Evolutionary conservation across 2,113 vertebrate genomes (phyloP), one percentile per base, ranked within the genome.

Genomic region (Phyllopteryx taeniolatus): DNA sequence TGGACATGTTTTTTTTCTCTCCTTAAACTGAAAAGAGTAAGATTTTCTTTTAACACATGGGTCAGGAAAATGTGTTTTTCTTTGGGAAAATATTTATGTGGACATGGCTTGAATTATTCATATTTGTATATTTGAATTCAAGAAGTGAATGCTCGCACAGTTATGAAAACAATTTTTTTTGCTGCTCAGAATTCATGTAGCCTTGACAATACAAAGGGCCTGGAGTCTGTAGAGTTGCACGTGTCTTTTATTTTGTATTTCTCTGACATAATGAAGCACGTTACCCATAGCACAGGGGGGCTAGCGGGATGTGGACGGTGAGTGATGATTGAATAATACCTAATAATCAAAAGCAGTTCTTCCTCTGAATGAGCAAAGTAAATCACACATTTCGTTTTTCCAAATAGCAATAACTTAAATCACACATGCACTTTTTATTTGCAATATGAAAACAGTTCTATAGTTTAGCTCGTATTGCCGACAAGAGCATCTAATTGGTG

Each of bases 171-270:
- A 39, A 1, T 6, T 5, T 39, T 20, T 15, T 51, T 51, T 51
- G 49, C 49, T 6, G 15, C 9, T 31, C 22, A 64, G 8, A 43
- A 42, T 39, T 43, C 13, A 22, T 12, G 35, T 44, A 46, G 19
- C 2, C 17, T 2, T 22, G 63, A 9, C 42, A 22, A 66, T 47
- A 51, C 33, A 67, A 67, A 67, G 22, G 11, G 13, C 9, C 4
- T 31, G 44, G 22, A 70, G 17, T 47, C 56, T 51, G 19, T 71
- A 31, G 74, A 71, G 79, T 86, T 88, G 82, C 77, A 89, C 85
- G 86, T 88, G 83, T 88, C 84, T 85, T 93, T 93, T 91, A 92
- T 91, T 91, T 13, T 70, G 72, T 33, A 35, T 19, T 83, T 81
- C 75, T 86, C 75, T 85, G 91, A 91, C 88, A 90, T 82, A 88